Base-by-base conservation (phyloP, 2,113 vertebrate genomes). In the Charadrius vociferus region DNA sequence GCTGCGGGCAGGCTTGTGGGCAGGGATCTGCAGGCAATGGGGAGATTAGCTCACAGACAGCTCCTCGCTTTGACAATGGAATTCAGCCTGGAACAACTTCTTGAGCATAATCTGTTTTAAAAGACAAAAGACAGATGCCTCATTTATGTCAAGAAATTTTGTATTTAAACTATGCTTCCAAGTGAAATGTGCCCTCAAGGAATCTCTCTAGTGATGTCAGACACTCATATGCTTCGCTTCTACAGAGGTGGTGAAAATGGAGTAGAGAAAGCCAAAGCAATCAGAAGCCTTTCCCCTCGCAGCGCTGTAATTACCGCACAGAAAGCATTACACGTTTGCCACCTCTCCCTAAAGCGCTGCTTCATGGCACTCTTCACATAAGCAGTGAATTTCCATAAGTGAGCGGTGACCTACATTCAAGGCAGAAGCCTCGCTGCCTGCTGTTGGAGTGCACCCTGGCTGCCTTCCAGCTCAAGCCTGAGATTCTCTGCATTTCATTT, bases 401-500 rank as follows among this genome's bases (percentile, higher is more conserved):
- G 49, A 95, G 85, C 4, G 27, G 62, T 97, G 97, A 95, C 94
- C 94, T 97, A 97, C 93, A 97, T 97, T 96, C 85, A 56, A 94
- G 93, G 84, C 86, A 95, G 81, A 94, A 88, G 63, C 81, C 41
- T 88, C 19, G 6, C 86, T 73, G 83, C 78, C 71, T 88, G 72
- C 81, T 85, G 89, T 88, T 3, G 2, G 81, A 72, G 53, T 74
- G 71, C 43, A 20, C 58, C 29, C 94, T 98, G 98, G 98, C 95
- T 45, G 59, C 45, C 55, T 39, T 86, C 97, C 98, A 98, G 93
- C 86, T 83, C 87, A 82, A 96, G 56, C 34, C 56, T 85, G 80
- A 95, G 91, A 96, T 97, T 92, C 95, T 93, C 94, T 97, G 95
- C 91, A 87, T 95, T 96, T 95, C 74, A 96, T 97, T 98, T 98